Evolutionary conservation across 2,797 vertebrate species (phyloP).

Genomic region (Merluccius polli): DNA sequence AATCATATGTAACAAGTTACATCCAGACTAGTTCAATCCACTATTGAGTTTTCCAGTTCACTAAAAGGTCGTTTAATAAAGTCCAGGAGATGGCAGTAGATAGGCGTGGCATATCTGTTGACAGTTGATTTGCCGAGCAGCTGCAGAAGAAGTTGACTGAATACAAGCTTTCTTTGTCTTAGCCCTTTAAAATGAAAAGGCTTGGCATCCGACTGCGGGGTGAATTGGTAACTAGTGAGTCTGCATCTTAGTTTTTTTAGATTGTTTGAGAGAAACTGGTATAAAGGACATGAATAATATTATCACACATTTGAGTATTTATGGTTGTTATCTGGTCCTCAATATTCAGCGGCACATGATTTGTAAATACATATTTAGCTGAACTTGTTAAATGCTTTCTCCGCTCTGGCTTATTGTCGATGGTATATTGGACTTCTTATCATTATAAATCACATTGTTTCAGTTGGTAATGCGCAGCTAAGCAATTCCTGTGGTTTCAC

Average conservation of each 20-base stretch:
- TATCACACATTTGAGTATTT: not conserved
- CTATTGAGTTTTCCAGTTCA: not conserved
- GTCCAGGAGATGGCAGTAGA: conserved; percentile 59
- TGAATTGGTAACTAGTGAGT: not conserved
- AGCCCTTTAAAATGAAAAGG: not conserved
- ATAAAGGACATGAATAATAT: not conserved
- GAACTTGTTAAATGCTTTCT: not conserved
- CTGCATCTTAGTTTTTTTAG: not conserved
- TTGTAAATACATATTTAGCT: not conserved
- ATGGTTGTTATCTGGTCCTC: not conserved
- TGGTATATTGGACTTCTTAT: not conserved
- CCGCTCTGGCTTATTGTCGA: not conserved
- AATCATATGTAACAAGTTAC: not conserved
- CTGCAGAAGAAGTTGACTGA: not conserved
- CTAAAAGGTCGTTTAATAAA: not conserved
- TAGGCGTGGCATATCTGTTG: not conserved
- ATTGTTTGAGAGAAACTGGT: not conserved
- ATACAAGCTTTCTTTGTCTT: conserved; percentile 7
- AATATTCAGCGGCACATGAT: not conserved
- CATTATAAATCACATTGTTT: not conserved
- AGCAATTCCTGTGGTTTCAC: conserved; percentile 9
- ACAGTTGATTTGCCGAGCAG: conserved; percentile 17
- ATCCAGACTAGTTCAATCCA: not conserved
- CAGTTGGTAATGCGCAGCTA: conserved; percentile 6
- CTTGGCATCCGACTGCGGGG: not conserved